Base-by-base conservation (phyloP, 2,888 invertebrate species). In the Cepaea hortensis region DNA sequence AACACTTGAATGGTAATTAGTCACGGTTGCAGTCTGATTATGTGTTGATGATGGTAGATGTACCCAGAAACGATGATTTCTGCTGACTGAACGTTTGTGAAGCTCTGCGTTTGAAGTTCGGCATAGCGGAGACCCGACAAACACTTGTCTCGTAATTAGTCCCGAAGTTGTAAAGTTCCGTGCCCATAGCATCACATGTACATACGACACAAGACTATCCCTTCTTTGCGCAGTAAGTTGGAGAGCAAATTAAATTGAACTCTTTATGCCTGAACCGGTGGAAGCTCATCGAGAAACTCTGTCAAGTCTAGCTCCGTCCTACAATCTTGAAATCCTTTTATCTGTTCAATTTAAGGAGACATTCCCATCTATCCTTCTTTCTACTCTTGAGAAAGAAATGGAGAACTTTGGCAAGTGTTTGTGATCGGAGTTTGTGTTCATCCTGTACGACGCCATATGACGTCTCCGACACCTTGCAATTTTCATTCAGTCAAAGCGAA, bases 381-480 rank as follows among this genome's bases (percentile, higher is more conserved):
- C 72, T 46, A n/a, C 81, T n/a, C 81, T 81, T 50, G 73, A 82
- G 61, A 70, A 23, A 55, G 73, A 73, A 73, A 50, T 7, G 50
- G 72, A 72, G 73, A 82, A 73, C 20, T 1, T 15, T 35, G 55
- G 18, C 3, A 48, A 73, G 72, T 72, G 72, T 82, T 82, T 72
- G 73, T 55, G 50, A 73, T 72, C 55, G 73, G 82, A 50, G 82
- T 73, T 82, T 79, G 79, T 23, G 72, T 23, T 55, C n/a, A 23
- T 70, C n/a, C 72, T 11, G 23, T 72, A 81, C 81, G 70, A 35
- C 72, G 55, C 50, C 23, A 35, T 79, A 79, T 81, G 81, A 70
- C n/a, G 50, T 70, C 50, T 70, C 68, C 82, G 18, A 72, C 55
- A 82, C 82, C 82, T 82, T 82, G 82, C 62, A 82, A 82, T 82